These are phyloP conservation scores for Escarpia spicata DNA, from an alignment of 2,888 invertebrate species.

Conservation along the genomic window DNA sequence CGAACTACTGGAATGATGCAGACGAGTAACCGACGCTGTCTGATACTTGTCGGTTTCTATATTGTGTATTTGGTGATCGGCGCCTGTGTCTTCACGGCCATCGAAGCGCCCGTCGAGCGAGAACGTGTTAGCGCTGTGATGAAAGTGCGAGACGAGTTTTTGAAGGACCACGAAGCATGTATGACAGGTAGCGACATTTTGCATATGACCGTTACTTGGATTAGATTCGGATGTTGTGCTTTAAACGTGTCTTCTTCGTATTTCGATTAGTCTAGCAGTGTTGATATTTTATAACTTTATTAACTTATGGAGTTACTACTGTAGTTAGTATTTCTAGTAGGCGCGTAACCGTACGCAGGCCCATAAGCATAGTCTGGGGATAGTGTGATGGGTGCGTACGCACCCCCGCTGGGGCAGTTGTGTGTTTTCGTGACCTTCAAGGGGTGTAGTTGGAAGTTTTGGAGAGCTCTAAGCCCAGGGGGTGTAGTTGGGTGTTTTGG, in stretches of 20 bases:
- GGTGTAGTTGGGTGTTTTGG: too few species aligned
- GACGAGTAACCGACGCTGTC: constrained; percentile 40
- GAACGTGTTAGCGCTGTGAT: constrained; percentile 71
- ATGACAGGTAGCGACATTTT: constrained; percentile 72
- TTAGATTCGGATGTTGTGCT: background rate
- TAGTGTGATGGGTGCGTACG: too few species aligned
- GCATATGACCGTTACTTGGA: background rate
- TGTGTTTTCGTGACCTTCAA: too few species aligned
- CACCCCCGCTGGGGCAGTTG: too few species aligned
- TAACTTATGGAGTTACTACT: too few species aligned
- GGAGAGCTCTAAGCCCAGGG: too few species aligned
- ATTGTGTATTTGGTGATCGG: constrained; percentile 76
- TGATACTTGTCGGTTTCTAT: constrained; percentile 64
- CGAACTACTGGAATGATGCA: background rate
- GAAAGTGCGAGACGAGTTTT: constrained; percentile 72
- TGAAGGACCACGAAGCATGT: constrained; percentile 71
- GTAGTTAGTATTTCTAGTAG: too few species aligned
- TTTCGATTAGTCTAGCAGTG: background rate
- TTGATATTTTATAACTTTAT: too few species aligned
- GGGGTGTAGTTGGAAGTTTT: too few species aligned
- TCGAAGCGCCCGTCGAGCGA: constrained; percentile 79
- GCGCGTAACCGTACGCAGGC: too few species aligned
- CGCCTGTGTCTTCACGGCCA: constrained; percentile 81
- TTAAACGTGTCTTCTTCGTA: constrained; percentile 13
- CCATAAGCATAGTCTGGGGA: too few species aligned